Base-by-base conservation (phyloP, 2,797 vertebrate species). In the Margarornis squamiger region DNA sequence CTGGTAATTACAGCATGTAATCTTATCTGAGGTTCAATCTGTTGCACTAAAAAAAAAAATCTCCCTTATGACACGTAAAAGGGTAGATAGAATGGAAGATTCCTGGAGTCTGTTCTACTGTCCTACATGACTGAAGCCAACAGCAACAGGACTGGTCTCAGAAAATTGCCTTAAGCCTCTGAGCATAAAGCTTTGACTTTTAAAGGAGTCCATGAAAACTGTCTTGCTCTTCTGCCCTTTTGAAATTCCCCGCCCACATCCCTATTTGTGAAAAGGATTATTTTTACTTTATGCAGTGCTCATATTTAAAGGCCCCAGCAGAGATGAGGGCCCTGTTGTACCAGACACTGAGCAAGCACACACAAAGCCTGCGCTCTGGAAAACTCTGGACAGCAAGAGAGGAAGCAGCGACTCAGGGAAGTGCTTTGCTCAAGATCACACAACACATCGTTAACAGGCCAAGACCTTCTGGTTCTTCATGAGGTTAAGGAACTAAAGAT, bases 11-110 rank as follows among this genome's bases (percentile, higher is more conserved):
- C 49, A 84, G 59, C 59, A 71, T 23, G 43, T 57, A 86, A 72
- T 90, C 90, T 94, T 93, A 96, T 90, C 92, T 78, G 43, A 92
- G 70, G 43, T 62, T 86, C 85, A 92, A 51, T 92, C 82, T 93
- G 62, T 59, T 86, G 66, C 90, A 70, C 73, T 90, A 49, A 82
- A 39, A 38, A 49, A 82, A 39, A 38, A 91, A 75, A 38, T 72
- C 82, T 86, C 92, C 82, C 93, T n/a, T 41, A 73, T 27, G 76
- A 70, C 59, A 75, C 79, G 38, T 93, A 86, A 95, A 91, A 92
- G 78, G 34, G 51, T 41, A 85, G 70, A 84, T 49, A 92, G 6
- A 79, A 84, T 2, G 6, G 85, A 88, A 90, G 91, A 76, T 76
- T 88, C 57, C 91, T 94, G 87, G 66, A 92, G 24, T 52, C 66